Evolutionary conservation across 2,113 vertebrate species (phyloP).

Genomic region (Nannospalax galili): DNA sequence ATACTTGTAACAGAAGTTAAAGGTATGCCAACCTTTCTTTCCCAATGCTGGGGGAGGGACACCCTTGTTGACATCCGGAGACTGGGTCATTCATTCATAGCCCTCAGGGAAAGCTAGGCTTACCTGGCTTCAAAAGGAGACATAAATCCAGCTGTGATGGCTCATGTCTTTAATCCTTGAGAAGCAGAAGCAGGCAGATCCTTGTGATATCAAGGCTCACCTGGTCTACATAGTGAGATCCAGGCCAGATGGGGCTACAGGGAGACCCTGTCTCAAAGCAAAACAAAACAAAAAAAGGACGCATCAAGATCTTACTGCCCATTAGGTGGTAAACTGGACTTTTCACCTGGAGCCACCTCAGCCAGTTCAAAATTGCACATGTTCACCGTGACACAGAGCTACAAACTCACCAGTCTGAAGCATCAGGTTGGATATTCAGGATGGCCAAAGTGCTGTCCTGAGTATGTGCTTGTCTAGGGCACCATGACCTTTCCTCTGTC

Average conservation of each 20-base stretch:
- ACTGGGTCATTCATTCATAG: slow-evolving; percentile 54
- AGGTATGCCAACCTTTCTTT: not conserved
- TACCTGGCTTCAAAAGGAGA: slow-evolving; percentile 72
- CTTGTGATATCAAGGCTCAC: no score
- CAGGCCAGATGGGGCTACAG: no score
- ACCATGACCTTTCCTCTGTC: not conserved
- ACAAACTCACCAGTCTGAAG: not conserved
- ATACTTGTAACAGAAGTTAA: slow-evolving; percentile 36
- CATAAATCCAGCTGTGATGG: not conserved
- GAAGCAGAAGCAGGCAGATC: no score
- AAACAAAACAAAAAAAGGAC: no score
- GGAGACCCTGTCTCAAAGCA: no score
- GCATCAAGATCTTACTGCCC: not conserved
- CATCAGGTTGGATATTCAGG: not conserved
- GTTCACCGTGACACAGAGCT: slow-evolving; percentile 46
- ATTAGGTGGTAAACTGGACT: slow-evolving; percentile 63
- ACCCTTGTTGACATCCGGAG: slow-evolving; percentile 36
- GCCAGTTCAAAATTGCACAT: not conserved
- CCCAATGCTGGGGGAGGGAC: not conserved
- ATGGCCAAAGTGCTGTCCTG: not conserved
- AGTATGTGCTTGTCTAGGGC: not conserved
- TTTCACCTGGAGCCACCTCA: not conserved
- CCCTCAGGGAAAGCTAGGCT: slow-evolving; percentile 52
- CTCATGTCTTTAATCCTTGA: no score
- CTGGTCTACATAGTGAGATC: no score